Evolutionary conservation across 2,888 invertebrate species (phyloP), one percentile per base, ranked within the genome.

Genomic region (Ophion slaviceki): DNA sequence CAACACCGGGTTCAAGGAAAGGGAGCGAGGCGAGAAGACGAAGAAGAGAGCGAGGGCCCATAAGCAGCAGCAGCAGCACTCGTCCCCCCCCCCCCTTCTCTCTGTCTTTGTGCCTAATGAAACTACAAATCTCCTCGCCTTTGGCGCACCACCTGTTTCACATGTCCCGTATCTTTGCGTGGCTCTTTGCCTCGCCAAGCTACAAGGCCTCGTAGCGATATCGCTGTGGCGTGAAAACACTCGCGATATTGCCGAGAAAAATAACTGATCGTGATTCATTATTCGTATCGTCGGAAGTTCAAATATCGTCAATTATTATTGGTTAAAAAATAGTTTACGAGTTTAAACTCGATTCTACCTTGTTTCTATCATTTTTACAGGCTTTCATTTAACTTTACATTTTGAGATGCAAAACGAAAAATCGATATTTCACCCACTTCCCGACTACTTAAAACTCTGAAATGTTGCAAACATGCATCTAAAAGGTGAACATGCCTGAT

Each of bases 111-210:
- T 80, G 92, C 93, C 92, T 94, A 94, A 94, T 94, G 94, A 94
- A 94, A 94, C 94, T 93, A 94, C 94, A 94, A 94, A 94, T 94
- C 93, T 94, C 93, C 90, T 90, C 89, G 90, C 91, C 92, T 90
- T 92, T 91, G 90, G 92, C 53, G 91, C 92, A 89, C 90, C 93
- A 92, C 92, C 93, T 93, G 92, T 92, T 93, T 91, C 92, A 90
- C 87, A 86, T 81, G 85, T 78, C 83, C 76, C 78, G 61, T 75
- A 83, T 78, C 86, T 85, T 84, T 84, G 79, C 62, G 86, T 70
- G 67, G 74, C 86, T 82, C 83, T 82, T 82, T 75, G 32, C 57
- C 32, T 28, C 59, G 78, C 80, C 79, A 76, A 36, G 64, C 84
- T 62, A 71, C 82, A 71, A 75, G 85, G 68, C 87, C 80, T 83